Evolutionary conservation across 2,113 vertebrate genomes (phyloP), one percentile per base, ranked within the genome.

Genomic region (Herpailurus yagouaroundi): DNA sequence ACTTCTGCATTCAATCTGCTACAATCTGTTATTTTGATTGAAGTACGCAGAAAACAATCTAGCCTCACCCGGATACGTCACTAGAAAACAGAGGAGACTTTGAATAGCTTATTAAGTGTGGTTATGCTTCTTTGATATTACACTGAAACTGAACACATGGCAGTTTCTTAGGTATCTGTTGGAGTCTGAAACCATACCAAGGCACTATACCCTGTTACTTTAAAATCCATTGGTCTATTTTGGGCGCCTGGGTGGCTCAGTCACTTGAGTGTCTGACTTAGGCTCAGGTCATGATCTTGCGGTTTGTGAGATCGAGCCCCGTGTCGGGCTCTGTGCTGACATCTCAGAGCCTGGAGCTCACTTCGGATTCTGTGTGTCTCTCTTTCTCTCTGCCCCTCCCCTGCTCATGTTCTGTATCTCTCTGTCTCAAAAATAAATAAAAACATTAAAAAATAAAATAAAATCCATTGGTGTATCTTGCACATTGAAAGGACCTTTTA

Each of bases 401-500:
- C 45, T 1, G 45, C 45, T 45, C 45, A 45, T 45, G 45, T 45
- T 9, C 45, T 45, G 45, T 45, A 45, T 45, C 45, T 45, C 45
- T 45, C 45, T 45, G 7, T 45, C 45, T 45, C 45, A 45, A 45
- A 45, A 45, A 45, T 45, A 45, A 45, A 45, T 45, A 45, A 45
- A 45, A 45, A 45, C 45, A 0, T 45, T 45, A 45, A 45, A 9
- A 45, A 45, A 45, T 45, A 45, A 45, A 45, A 45, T 73, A 60
- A 94, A 74, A n/a, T 80, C n/a, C 7, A 33, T 10, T 23, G 38
- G 19, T 63, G 18, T 16, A 1, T 31, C 27, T 50, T 50, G 27
- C 13, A 41, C 19, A 74, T 89, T 66, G 52, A 94, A 79, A 91
- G n/a, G 36, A 31, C 60, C 33, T 92, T 91, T 88, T 36, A 69